A percentile compares a stretch with the other conserved stretches of the same genome.
Evolutionary conservation across 2,113 vertebrate species (phyloP).

Genomic region (Ageneiosus marmoratus): DNA sequence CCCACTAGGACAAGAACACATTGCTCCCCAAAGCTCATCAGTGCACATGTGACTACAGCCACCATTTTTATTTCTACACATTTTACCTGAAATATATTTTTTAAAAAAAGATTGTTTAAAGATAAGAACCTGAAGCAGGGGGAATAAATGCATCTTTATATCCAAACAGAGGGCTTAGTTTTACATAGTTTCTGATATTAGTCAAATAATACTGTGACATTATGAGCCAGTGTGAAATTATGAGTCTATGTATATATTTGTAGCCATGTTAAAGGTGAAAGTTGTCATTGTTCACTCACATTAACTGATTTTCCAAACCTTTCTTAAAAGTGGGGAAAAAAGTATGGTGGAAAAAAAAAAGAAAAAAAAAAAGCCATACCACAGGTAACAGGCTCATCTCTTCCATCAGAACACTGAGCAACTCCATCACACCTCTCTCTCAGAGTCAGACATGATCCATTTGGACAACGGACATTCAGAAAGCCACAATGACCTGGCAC

Average conservation of each 20-base stretch:
- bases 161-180: background rate
- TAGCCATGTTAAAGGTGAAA: background rate
- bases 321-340: background rate
- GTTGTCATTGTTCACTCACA: background rate
- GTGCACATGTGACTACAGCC: slow-evolving; percentile 79
- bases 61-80: slow-evolving; percentile 77
- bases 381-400: slow-evolving; percentile 69
- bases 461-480: slow-evolving; percentile 60
- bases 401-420: slow-evolving; percentile 66
- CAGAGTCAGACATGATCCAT: slow-evolving; percentile 62
- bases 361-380: slow-evolving; percentile 49
- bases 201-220: background rate
- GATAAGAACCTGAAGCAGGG: background rate
- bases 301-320: background rate
- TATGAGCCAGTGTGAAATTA: background rate
- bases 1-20: slow-evolving; percentile 77
- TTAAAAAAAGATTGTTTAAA: background rate
- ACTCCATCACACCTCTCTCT: slow-evolving; percentile 67
- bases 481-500: slow-evolving; percentile 58
- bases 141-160: too few species aligned
- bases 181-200: background rate
- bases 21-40: slow-evolving; percentile 76
- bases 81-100: slow-evolving; percentile 68
- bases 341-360: background rate
- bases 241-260: background rate